phyloP scores from a whole-genome alignment of 2,113 vertebrate species.

The Xiphophorus maculatus region DNA sequence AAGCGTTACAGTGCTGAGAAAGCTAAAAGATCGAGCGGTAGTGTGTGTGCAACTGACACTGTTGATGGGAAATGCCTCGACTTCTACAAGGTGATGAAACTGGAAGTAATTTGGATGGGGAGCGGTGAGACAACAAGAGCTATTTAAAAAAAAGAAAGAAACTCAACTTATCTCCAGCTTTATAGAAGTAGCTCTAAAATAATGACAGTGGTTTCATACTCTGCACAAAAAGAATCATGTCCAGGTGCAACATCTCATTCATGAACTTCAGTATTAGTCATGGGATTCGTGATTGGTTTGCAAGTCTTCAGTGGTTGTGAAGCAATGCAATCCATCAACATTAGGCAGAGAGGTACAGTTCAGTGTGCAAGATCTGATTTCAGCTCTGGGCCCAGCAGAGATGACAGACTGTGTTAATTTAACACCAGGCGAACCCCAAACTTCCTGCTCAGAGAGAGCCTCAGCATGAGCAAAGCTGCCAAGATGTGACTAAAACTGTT shows the following conservation, averaged over 20 bases:
- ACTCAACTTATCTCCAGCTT: conserved; percentile 15
- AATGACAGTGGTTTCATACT: not conserved
- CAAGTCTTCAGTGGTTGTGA: conserved; percentile 36
- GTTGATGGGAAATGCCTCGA: conserved; percentile 30
- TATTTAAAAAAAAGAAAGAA: conserved; percentile 37
- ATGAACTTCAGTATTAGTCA: conserved; percentile 2
- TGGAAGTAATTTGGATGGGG: conserved; percentile 43
- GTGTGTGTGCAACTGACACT: conserved; percentile 15
- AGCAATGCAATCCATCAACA: conserved; percentile 48
- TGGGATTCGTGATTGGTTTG: conserved; percentile 21
- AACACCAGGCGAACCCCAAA: conserved; percentile 56
- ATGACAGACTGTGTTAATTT: conserved; percentile 65
- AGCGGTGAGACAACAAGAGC: conserved; percentile 2
- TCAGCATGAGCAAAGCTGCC: conserved; percentile 57
- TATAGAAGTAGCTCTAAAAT: conserved; percentile 14
- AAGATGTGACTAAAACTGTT: conserved; percentile 66
- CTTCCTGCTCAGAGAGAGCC: conserved; percentile 62
- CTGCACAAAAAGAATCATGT: conserved; percentile 1
- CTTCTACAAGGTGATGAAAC: conserved; percentile 56
- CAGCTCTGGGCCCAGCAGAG: conserved; percentile 57
- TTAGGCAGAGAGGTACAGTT: conserved; percentile 30
- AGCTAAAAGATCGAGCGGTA: conserved; percentile 31
- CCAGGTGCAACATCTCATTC: conserved; percentile 23
- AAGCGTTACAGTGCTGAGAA: conserved; percentile 45
- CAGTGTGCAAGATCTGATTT: conserved; percentile 55